A percentile compares a stretch with the other conserved stretches of the same genome.
These are phyloP conservation scores for Falcunculus frontatus DNA, from an alignment of 2,113 vertebrate genomes.

Conservation along the genomic window DNA sequence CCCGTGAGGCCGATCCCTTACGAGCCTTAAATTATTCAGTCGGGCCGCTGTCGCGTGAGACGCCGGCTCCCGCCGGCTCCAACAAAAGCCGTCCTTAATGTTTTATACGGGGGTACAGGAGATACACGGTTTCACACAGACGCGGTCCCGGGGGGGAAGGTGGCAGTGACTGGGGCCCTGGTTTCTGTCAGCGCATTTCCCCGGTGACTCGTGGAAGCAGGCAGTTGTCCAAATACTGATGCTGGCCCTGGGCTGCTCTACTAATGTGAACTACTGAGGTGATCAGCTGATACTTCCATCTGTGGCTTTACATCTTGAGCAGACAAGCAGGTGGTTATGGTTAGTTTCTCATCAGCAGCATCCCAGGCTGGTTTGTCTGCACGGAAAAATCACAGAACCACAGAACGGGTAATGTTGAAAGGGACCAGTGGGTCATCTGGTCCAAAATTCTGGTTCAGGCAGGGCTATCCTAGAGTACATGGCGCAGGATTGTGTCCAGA, in stretches of 20 bases:
- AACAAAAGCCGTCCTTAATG: not conserved
- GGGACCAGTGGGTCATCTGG: not conserved
- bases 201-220: not conserved
- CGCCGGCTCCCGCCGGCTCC: not conserved
- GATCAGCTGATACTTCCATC: not conserved
- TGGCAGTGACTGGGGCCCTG: not conserved
- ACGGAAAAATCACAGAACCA: not conserved
- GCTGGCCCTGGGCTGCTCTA: not conserved
- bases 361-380: not conserved
- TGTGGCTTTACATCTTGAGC: not conserved
- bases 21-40: conserved; percentile 47
- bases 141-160: too few species aligned
- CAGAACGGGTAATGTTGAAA: not conserved
- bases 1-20: not conserved
- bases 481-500: not conserved
- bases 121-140: not conserved
- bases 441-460: not conserved
- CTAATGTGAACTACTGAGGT: fast-evolving
- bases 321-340: not conserved
- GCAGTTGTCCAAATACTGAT: too few species aligned
- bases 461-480: not conserved
- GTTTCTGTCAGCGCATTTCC: too few species aligned
- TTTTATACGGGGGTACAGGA: not conserved
- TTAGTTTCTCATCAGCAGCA: not conserved
- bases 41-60: not conserved